phyloP scores from a whole-genome alignment of 2,888 invertebrate genomes.

The Tillus elongatus region DNA sequence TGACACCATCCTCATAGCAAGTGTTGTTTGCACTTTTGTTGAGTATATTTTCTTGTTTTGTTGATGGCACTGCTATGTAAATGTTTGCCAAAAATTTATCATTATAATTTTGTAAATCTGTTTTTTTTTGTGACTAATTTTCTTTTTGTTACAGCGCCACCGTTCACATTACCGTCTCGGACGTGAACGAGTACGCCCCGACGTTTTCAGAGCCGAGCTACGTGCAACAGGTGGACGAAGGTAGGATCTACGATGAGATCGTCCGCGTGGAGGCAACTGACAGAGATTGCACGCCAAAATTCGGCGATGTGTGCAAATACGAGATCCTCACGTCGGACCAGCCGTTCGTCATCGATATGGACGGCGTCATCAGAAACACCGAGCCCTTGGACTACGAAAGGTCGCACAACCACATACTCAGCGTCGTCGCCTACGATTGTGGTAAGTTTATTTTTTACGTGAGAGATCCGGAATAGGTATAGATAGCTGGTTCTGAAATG shows the following conservation, averaged over 20 bases:
- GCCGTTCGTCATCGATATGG: conserved; percentile 84
- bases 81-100: too few species aligned
- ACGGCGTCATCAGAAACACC: conserved; percentile 91
- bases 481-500: too few species aligned
- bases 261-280: conserved; percentile 87
- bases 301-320: conserved; percentile 95
- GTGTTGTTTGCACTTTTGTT: too few species aligned
- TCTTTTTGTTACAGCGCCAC: conserved; percentile 61
- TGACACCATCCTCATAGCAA: too few species aligned
- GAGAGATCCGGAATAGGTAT: too few species aligned
- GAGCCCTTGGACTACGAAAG: conserved; percentile 86
- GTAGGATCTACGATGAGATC: conserved; percentile 80
- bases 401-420: conserved; percentile 91
- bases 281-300: conserved; percentile 89
- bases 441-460: conserved; percentile 49
- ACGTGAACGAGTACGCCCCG: conserved; percentile 93
- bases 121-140: too few species aligned
- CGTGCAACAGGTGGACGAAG: conserved; percentile 84
- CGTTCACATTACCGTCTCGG: conserved; percentile 88
- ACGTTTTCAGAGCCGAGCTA: conserved; percentile 86
- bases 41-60: too few species aligned
- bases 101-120: too few species aligned
- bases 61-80: too few species aligned
- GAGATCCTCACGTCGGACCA: conserved; percentile 87
- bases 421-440: conserved; percentile 95